Base-by-base conservation (phyloP, 2,888 invertebrate genomes). In the Mycalesis mineus region DNA sequence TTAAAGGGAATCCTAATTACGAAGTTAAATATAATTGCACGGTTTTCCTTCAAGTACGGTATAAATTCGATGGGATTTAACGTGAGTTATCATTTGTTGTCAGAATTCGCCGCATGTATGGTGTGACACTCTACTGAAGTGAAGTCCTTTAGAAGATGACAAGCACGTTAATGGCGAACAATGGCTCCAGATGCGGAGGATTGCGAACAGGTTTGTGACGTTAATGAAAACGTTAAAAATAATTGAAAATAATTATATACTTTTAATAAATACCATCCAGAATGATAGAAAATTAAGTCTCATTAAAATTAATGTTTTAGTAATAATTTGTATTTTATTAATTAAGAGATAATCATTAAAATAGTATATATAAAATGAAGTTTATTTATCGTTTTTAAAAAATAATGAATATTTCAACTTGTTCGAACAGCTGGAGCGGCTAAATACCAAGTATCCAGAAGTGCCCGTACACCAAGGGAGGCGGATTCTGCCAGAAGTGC, bases 111-210 rank as follows among this genome's bases (percentile, higher is more conserved):
- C 28, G 37, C 56, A 60, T 60, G 58, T 31, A 65, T 60, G 68
- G 53, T 59, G 65, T 62, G 60, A 61, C 28, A 60, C 41, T 39
- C 50, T 59, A 47, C 45, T 33, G 53, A 55, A 17, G 53, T 50
- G 45, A 55, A 17, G 53, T 50, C 45, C 45, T 56, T 28, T 56
- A 47, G 65, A 66, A 67, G 65, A 71, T 72, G 72, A 69, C 65
- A 52, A 69, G 63, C 61, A 61, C 58, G 53, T 48, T 57, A 47
- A 53, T 31, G 55, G 44, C 60, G 47, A 62, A 71, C 57, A 49
- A 84, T 84, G 84, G 73, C 84, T 66, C 79, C 80, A n/a, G 68
- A 80, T 60, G 79, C 74, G 60, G 77, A 72, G 68, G 70, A 78
- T 65, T 79, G 75, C 69, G 83, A 79, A 65, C 73, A 77, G 55